Percentiles rank a stretch among this genome's conserved stretches.
Conservation (phyloP, 2,113 vertebrate genomes). For the Tiliqua scincoides region DNA sequence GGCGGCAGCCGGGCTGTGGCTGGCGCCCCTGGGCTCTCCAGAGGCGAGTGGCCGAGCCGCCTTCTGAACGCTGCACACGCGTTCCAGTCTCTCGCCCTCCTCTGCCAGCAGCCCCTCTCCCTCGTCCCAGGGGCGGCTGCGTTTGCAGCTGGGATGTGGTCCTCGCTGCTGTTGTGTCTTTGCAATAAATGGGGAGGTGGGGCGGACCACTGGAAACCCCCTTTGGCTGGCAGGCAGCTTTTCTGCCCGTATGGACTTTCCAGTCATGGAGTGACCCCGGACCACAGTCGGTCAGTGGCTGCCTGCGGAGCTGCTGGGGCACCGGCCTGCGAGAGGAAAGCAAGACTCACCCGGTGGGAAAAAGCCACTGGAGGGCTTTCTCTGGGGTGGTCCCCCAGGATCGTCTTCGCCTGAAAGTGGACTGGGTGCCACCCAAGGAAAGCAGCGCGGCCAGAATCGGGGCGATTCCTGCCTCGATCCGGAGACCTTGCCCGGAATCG, state of each 20-base stretch:
- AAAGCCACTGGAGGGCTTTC: too few relatives aligned
- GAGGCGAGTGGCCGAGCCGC: conserved; percentile 18
- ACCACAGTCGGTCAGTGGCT: conserved; percentile 22
- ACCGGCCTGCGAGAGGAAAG: background rate
- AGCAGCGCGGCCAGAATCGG: too few relatives aligned
- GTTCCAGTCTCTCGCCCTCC: background rate
- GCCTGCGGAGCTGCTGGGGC: background rate
- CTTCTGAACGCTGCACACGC: background rate
- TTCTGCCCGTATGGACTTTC: conserved; percentile 30
- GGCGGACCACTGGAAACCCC: conserved; percentile 9
- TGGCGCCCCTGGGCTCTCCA: conserved; percentile 32
- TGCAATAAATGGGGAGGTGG: conserved; percentile 23
- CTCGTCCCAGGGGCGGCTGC: too few relatives aligned
- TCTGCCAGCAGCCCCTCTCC: too few relatives aligned
- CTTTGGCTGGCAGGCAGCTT: conserved; percentile 8
- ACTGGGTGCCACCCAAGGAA: too few relatives aligned
- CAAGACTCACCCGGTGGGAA: too few relatives aligned
- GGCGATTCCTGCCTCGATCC: too few relatives aligned
- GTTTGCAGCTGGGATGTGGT: conserved; percentile 32
- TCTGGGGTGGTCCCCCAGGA: too few relatives aligned
- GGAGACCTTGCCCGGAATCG: too few relatives aligned
- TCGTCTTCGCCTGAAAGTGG: too few relatives aligned
- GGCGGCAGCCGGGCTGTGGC: too few relatives aligned
- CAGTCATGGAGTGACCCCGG: conserved; percentile 13
- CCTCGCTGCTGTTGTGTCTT: too few relatives aligned